phyloP scores from a whole-genome alignment of 2,888 invertebrate genomes.

The Drosophila eohydei region DNA sequence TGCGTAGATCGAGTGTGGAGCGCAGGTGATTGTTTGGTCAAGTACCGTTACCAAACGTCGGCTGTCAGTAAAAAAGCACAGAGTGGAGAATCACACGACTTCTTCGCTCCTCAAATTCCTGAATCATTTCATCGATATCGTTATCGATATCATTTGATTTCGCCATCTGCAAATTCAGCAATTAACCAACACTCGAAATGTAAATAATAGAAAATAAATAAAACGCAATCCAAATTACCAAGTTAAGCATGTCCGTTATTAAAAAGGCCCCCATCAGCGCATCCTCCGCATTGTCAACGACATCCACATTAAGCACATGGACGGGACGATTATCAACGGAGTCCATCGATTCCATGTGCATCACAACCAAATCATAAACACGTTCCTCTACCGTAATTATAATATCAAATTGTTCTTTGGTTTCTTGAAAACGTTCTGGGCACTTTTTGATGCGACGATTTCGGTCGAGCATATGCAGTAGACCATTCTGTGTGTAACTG shows the following conservation, averaged over 20 bases:
- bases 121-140: conserved; percentile 72
- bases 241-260: conserved; percentile 97
- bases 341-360: conserved; percentile 94
- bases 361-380: conserved; percentile 98
- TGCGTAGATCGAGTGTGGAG: conserved; percentile 27
- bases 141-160: conserved; percentile 70
- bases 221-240: conserved; percentile 86
- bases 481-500: conserved; percentile 98
- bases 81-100: conserved; percentile 69
- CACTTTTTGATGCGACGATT: conserved; percentile 97
- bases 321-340: conserved; percentile 94
- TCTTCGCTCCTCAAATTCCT: conserved; percentile 72
- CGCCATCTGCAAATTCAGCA: conserved; percentile 53
- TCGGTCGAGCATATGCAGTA: conserved; percentile 98
- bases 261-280: conserved; percentile 99
- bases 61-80: conserved; percentile 74
- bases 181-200: neutral
- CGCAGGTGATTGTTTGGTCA: conserved; percentile 53
- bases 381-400: conserved; percentile 99
- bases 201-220: neutral
- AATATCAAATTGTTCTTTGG: conserved; percentile 96
- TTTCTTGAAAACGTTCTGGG: conserved; percentile 97
- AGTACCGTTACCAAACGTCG: conserved; percentile 39
- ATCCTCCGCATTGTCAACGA: conserved; percentile 99
- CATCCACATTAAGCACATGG: conserved; percentile 99